Percentiles rank a stretch among this genome's conserved stretches.
phyloP scores from a whole-genome alignment of 2,888 invertebrate genomes.

The Limnephilus auricula region DNA sequence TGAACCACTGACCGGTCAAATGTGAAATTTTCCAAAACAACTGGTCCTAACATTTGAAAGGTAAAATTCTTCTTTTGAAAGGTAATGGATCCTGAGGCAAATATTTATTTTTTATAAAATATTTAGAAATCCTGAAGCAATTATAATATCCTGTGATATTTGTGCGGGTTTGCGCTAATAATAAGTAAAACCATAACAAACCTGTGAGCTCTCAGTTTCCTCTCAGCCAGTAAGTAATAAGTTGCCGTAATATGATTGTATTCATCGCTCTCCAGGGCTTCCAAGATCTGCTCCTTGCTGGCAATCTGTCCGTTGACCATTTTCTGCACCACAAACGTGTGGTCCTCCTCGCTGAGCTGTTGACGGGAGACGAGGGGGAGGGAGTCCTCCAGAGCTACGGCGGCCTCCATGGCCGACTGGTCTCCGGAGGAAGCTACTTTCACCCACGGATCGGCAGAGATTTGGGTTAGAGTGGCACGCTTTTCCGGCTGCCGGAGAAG shows the following conservation, averaged over 20 bases:
- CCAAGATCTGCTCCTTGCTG: constrained; percentile 94
- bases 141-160: no score
- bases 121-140: no score
- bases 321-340: constrained; percentile 93
- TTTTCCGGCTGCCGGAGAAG: constrained; percentile 95
- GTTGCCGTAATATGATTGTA: constrained; percentile 99
- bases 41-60: no score
- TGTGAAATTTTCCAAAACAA: no score
- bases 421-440: constrained; percentile 72
- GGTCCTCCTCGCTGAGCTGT: constrained; percentile 94
- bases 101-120: no score
- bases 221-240: constrained; percentile 96
- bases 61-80: no score
- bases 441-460: constrained; percentile 92
- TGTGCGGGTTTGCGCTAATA: no score
- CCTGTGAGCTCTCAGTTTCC: constrained; percentile 89
- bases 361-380: constrained; percentile 92
- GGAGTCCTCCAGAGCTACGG: constrained; percentile 78
- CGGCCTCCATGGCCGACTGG: constrained; percentile 66
- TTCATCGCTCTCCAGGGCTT: constrained; percentile 95
- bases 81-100: no score
- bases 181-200: constrained; percentile 70
- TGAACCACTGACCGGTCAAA: no score
- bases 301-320: constrained; percentile 98
- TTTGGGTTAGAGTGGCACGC: constrained; percentile 91